These are phyloP conservation scores for Takifugu bimaculatus DNA, from an alignment of 2,113 vertebrate genomes.

Conservation along the genomic window DNA sequence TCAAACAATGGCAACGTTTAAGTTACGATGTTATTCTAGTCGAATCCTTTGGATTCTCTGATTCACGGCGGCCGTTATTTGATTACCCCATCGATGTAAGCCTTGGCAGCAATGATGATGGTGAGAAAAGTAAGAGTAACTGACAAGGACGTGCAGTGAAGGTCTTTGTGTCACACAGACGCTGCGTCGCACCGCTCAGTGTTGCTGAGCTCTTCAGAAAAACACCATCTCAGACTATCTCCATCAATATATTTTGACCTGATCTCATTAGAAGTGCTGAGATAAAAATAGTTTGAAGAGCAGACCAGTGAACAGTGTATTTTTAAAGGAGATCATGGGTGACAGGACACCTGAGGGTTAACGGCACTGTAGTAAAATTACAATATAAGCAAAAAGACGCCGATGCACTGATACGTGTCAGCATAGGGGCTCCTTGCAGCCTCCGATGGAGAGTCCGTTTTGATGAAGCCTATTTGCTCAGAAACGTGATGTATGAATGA, in stretches of 20 bases:
- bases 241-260: constrained; percentile 51
- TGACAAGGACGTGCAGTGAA: constrained; percentile 62
- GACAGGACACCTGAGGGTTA: constrained; percentile 48
- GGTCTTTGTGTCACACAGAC: constrained; percentile 46
- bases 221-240: constrained; percentile 46
- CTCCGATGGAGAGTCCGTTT: too few species aligned
- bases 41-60: constrained; percentile 37
- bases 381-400: constrained; percentile 27
- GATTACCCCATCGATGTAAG: constrained; percentile 56
- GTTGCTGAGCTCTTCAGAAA: constrained; percentile 60
- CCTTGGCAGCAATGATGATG: constrained; percentile 55
- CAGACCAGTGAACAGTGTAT: constrained; percentile 22
- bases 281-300: constrained; percentile 43
- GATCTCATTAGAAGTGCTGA: constrained; percentile 49
- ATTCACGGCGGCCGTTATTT: constrained; percentile 55
- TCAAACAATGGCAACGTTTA: too few species aligned
- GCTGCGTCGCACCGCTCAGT: constrained; percentile 28
- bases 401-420: neutral
- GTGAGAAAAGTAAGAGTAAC: constrained; percentile 55
- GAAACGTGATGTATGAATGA: too few species aligned
- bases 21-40: too few species aligned
- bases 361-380: constrained; percentile 37
- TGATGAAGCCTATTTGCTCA: too few species aligned
- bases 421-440: neutral
- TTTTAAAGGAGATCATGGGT: constrained; percentile 19